These are phyloP conservation scores for Eubasilissa regina DNA, from an alignment of 1,140 invertebrate species.

Conservation along the genomic window DNA sequence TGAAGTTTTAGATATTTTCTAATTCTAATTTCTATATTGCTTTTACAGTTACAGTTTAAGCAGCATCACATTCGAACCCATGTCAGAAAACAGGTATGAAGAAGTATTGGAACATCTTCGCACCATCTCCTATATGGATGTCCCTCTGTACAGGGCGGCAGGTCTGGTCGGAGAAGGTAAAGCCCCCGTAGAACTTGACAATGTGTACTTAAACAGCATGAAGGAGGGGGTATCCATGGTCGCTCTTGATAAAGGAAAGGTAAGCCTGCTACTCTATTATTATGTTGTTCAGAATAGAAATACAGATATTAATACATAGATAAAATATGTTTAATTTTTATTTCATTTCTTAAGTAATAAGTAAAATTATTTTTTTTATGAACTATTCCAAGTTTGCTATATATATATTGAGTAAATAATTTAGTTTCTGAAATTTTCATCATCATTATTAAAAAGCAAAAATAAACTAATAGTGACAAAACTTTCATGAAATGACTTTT, in stretches of 20 bases:
- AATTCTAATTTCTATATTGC: not conserved
- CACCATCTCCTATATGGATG: slow-evolving; percentile 45
- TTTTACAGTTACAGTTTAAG: slow-evolving; percentile 33
- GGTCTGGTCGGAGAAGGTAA: slow-evolving; percentile 45
- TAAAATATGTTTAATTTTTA: not conserved
- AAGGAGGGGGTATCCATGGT: slow-evolving; percentile 55
- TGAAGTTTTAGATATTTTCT: no score
- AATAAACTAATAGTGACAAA: no score
- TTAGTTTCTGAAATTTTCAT: no score
- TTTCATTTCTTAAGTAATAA: no score
- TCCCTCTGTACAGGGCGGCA: slow-evolving; percentile 55
- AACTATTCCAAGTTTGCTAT: no score
- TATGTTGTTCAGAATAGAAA: not conserved
- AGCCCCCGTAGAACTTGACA: slow-evolving; percentile 53
- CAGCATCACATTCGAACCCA: slow-evolving; percentile 33
- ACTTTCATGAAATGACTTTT: no score
- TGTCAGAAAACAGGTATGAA: slow-evolving; percentile 49
- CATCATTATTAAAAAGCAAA: no score
- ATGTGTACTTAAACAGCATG: slow-evolving; percentile 54
- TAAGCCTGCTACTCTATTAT: slow-evolving; percentile 13
- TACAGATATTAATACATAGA: not conserved
- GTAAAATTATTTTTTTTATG: no score
- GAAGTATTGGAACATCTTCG: slow-evolving; percentile 55
- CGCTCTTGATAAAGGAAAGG: slow-evolving; percentile 53
- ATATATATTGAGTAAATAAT: no score